Base-by-base conservation (phyloP, 2,888 invertebrate genomes). In the Rugalucina vietnamica region DNA sequence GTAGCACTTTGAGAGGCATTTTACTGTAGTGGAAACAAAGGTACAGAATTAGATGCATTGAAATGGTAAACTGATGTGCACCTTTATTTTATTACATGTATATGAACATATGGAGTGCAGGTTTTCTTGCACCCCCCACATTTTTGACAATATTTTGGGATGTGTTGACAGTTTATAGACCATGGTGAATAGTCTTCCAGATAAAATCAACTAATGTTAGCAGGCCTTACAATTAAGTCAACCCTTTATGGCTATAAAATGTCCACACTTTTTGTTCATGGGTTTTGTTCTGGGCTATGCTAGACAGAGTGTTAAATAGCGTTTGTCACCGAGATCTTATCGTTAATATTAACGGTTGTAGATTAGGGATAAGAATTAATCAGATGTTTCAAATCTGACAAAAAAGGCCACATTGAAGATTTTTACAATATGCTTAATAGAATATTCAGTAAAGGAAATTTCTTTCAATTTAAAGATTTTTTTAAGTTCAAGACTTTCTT, bases 321-420 rank as follows among this genome's bases (percentile, higher is more conserved):
- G 29, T 65, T 34, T 65, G 65, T 65, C 65, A 65, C 34, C 34
- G 24, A 5, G 65, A 65, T 65, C 34, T 65, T 65, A 65, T 65
- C 65, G 21, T 8, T 65, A 65, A 65, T 65, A 65, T 65, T 65
- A 65, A 65, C 65, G 65, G 65, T 65, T 32, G 65, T 65, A 65
- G 65, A 65, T 65, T 65, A 34, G 34, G 34, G 65, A 65, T 32
- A 34, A 34, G 65, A 27, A 65, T 65, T 34, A 65, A 65, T 65
- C 34, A 65, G 10, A 21, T 34, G 65, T 65, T 29, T 12, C 65
- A 29, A 65, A 34, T 65, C 5, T 60, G 60, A 60, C 27, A 29
- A 29, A 57, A 65, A 65, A 32, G 34, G 21, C 29, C 60, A 60
- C 8, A 60, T 24, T 27, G 29, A 65, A 24, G 24, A 29, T 65